Base-by-base conservation (phyloP, 1,140 invertebrate species). In the Asobara japonica region DNA sequence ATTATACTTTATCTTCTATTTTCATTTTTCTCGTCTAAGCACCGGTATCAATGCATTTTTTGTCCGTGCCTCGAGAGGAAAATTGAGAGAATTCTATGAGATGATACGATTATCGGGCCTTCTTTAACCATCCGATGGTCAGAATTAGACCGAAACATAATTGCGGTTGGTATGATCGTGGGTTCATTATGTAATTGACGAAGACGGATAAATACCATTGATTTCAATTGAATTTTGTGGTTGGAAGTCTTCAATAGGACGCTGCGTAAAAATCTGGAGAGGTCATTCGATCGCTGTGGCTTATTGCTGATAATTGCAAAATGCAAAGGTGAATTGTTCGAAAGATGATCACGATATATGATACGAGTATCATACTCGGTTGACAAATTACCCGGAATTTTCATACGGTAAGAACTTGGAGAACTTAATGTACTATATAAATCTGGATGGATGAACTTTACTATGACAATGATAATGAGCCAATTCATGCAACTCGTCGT, bases 111-210 rank as follows among this genome's bases (percentile, higher is more conserved):
- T 56, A 65, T 62, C 22, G 8, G 38, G 31, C 11, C 27, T 25
- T 18, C 67, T 62, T 38, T 66, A 45, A 25, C 30, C 29, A 27
- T 36, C 31, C 38, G 20, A 29, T 30, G 31, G 25, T 41, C 31
- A 20, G 31, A 72, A 65, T 61, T 77, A 38, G 79, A 86, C 83
- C 78, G 76, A 79, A 79, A 80, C 79, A 82, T 86, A 84, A 86
- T 86, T 86, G 22, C 22, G 84, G 86, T 86, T 85, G 41, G n/a
- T n/a, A 83, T 82, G 83, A 76, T 79, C 77, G 18, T 16, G 79
- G 80, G 81, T 83, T 84, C 83, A 81, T 83, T 80, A 77, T 82
- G 83, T 85, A 86, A 86, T 86, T 84, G 83, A 82, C 48, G 81
- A 85, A 86, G 83, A 84, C 86, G 82, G 79, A 77, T 83, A 83